Conservation (phyloP, 2,888 invertebrate genomes). For the Drosophila quinaria region DNA sequence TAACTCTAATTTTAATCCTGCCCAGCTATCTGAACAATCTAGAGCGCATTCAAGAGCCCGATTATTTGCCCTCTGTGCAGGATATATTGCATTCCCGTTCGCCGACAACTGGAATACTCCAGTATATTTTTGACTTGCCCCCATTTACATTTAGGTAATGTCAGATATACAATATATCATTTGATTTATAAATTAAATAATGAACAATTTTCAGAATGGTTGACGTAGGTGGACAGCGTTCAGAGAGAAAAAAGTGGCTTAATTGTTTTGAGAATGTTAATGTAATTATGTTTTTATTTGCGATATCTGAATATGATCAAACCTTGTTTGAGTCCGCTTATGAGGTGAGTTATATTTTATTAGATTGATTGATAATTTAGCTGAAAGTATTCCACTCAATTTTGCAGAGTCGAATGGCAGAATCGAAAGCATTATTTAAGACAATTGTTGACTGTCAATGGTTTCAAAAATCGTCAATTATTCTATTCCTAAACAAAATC, state of each 20-base stretch:
- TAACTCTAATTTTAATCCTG: background rate
- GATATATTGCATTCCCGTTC: slow-evolving; percentile 99
- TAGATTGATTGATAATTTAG: background rate
- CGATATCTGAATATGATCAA: slow-evolving; percentile 99
- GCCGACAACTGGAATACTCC: slow-evolving; percentile 97
- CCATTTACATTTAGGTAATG: slow-evolving; percentile 98
- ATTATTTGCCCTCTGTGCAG: slow-evolving; percentile 99
- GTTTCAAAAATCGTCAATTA: slow-evolving; percentile 99
- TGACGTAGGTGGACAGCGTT: slow-evolving; percentile 99
- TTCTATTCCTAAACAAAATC: slow-evolving; percentile 99
- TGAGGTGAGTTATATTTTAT: slow-evolving; percentile 89
- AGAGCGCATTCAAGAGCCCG: slow-evolving; percentile 91
- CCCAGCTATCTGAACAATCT: slow-evolving; percentile 88
- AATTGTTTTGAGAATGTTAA: slow-evolving; percentile 99
- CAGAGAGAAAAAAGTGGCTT: slow-evolving; percentile 99
- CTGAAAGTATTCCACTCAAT: background rate
- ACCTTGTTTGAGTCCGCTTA: slow-evolving; percentile 99
- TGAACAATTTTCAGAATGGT: slow-evolving; percentile 93
- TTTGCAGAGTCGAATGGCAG: slow-evolving; percentile 98
- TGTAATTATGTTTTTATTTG: slow-evolving; percentile 99
- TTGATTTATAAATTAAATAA: background rate
- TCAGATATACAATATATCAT: background rate
- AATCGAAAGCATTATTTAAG: slow-evolving; percentile 99
- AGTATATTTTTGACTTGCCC: slow-evolving; percentile 99
- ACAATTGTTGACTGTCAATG: slow-evolving; percentile 99